phyloP scores from a whole-genome alignment of 2,797 vertebrate species.

The Peromyscus eremicus region DNA sequence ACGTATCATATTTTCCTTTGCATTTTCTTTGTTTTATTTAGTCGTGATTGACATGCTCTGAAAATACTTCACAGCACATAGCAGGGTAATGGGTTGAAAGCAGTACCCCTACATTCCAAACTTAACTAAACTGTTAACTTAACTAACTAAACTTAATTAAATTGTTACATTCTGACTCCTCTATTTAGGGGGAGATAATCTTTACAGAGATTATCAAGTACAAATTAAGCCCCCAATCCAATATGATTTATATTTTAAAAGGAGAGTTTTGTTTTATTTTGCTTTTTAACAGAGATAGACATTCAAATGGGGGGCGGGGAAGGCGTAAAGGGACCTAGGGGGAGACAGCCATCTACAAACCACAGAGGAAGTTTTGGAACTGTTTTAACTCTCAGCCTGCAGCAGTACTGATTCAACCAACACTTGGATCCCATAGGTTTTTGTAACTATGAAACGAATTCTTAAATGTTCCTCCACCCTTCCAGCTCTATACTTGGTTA shows the following conservation, averaged over 20 bases:
- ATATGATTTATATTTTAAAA: not conserved
- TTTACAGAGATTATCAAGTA: not conserved
- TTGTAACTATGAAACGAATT: not conserved
- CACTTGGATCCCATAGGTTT: not conserved
- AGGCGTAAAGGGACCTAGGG: too few species aligned
- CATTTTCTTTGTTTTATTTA: slow-evolving; percentile 17
- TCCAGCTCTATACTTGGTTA: not conserved
- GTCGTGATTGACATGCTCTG: not conserved
- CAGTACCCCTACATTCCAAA: not conserved
- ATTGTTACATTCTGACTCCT: not conserved
- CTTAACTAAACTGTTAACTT: not conserved
- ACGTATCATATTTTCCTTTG: not conserved
- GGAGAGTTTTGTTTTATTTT: not conserved
- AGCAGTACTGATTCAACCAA: not conserved
- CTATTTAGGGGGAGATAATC: not conserved
- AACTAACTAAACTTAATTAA: not conserved
- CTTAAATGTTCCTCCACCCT: not conserved
- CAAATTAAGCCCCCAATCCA: not conserved
- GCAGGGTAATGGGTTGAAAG: not conserved
- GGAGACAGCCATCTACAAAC: not conserved
- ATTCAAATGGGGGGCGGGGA: too few species aligned
- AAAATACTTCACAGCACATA: not conserved
- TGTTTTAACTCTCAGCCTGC: not conserved
- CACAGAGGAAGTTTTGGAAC: not conserved
- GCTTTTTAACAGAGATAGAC: not conserved